Percentiles rank a stretch among this genome's conserved stretches.
Evolutionary conservation across 2,888 invertebrate species (phyloP).

Genomic region (Xylophagus ater): DNA sequence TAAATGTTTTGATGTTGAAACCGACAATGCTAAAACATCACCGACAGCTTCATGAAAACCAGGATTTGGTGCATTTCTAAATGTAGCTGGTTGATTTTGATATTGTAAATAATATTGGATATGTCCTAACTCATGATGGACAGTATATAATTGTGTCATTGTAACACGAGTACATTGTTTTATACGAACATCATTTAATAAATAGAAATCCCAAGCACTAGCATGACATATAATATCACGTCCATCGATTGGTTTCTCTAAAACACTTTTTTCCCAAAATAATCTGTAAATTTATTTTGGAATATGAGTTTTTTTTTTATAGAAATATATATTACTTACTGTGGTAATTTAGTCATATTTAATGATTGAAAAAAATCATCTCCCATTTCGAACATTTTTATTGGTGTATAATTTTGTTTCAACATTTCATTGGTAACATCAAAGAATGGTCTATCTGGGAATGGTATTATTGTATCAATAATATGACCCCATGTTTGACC

Average conservation of each 20-base stretch:
- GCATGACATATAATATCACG: constrained; percentile 73
- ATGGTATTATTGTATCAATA: constrained; percentile 53
- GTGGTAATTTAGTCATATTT: constrained; percentile 66
- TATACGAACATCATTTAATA: constrained; percentile 65
- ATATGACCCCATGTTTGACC: constrained; percentile 57
- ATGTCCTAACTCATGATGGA: constrained; percentile 60
- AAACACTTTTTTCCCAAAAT: constrained; percentile 77
- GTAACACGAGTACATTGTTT: constrained; percentile 53
- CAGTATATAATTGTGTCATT: constrained; percentile 45
- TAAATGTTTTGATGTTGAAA: constrained; percentile 57
- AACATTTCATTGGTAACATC: constrained; percentile 62
- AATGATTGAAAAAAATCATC: constrained; percentile 78
- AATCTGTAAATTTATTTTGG: constrained; percentile 30
- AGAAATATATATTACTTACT: constrained; percentile 12
- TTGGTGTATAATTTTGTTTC: constrained; percentile 56
- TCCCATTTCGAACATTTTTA: constrained; percentile 68
- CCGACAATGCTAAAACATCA: constrained; percentile 58
- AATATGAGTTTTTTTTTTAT: background rate
- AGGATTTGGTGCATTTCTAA: constrained; percentile 45
- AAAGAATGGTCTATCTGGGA: constrained; percentile 53
- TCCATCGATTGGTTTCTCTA: constrained; percentile 60
- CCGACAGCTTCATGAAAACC: constrained; percentile 66
- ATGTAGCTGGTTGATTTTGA: constrained; percentile 44
- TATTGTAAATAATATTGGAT: constrained; percentile 59
- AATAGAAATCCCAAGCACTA: constrained; percentile 79